Base-by-base conservation (phyloP, 2,888 invertebrate genomes). In the Latheticus oryzae region DNA sequence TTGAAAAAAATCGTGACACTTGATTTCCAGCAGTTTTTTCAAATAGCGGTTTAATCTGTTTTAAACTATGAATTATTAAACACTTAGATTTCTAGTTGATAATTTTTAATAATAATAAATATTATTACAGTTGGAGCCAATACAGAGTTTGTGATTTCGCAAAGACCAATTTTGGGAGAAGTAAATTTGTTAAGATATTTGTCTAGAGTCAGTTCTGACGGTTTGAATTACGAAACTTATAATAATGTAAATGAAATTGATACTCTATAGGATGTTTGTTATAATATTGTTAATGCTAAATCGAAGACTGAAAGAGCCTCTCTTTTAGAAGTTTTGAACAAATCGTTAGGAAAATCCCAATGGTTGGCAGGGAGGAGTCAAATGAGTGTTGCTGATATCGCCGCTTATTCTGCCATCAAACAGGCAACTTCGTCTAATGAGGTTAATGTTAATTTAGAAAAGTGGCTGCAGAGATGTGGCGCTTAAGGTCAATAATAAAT, bases 151-250 rank as follows among this genome's bases (percentile, higher is more conserved):
- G 81, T 86, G 67, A 76, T 87, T 42, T 81, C 83, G 32, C 84
- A 82, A 40, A 77, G 81, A n/a, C 82, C 84, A 7, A 82, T 93
- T 59, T 68, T 81, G 17, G 91, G 91, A 2, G 90, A 89, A 81
- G 85, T 85, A 0, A 91, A 90, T 75, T 81, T 91, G 58, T 77
- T 90, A 42, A 80, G 91, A 65, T 91, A 87, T 73, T 74, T 92
- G 42, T 81, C 85, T 26, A 80, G 86, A 60, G 73, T 83, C 13
- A 80, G 85, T 60, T 79, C 80, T 19, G 76, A 70, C 38, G 69
- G 79, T 30, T 75, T 83, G 28, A 79, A 81, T 33, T 86, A 86
- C 70, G 84, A 86, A 71, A 78, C 80, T 38, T 76, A 81, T 15
- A 60, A 62, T 1, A 78, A 81, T 64, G 62, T 75, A 28, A 73